phyloP scores from a whole-genome alignment of 2,797 vertebrate genomes.

The Sebastes taczanowskii region DNA sequence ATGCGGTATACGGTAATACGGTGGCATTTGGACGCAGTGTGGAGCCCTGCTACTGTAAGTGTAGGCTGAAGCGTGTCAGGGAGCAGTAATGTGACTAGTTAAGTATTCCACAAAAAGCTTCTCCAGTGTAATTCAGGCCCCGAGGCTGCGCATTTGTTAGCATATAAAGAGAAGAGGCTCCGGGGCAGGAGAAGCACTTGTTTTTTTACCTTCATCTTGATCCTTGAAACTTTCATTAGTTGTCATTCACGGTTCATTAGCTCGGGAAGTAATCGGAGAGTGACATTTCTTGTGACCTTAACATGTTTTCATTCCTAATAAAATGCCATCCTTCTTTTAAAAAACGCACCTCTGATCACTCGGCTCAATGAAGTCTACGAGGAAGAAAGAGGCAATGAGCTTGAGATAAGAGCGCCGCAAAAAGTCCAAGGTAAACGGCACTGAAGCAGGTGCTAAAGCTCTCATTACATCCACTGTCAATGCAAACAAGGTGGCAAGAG shows the following conservation, averaged over 20 bases:
- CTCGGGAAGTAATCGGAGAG: neutral
- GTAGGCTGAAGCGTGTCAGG: conserved; percentile 9
- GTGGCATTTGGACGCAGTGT: neutral
- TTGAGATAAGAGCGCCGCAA: neutral
- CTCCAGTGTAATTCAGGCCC: conserved; percentile 25
- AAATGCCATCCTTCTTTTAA: neutral
- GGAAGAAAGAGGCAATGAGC: neutral
- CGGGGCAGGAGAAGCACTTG: conserved; percentile 18
- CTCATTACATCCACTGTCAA: conserved; percentile 4
- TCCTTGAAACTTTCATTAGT: conserved; percentile 29
- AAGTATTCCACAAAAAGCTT: conserved; percentile 41
- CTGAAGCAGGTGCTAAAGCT: conserved; percentile 4
- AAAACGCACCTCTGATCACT: neutral
- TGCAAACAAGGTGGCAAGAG: conserved; percentile 21
- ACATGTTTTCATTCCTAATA: neutral
- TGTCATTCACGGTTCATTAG: neutral
- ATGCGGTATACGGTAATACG: neutral
- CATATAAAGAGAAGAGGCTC: conserved; percentile 52
- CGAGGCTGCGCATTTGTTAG: conserved; percentile 47
- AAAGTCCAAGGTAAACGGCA: conserved; percentile 30
- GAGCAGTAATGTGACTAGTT: conserved; percentile 22
- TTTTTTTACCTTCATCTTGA: conserved; percentile 12
- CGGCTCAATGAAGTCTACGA: neutral
- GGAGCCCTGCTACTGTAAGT: neutral
- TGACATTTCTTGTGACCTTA: neutral